Conservation (phyloP, 2,113 vertebrate species). For the Ornithorhynchus anatinus region DNA sequence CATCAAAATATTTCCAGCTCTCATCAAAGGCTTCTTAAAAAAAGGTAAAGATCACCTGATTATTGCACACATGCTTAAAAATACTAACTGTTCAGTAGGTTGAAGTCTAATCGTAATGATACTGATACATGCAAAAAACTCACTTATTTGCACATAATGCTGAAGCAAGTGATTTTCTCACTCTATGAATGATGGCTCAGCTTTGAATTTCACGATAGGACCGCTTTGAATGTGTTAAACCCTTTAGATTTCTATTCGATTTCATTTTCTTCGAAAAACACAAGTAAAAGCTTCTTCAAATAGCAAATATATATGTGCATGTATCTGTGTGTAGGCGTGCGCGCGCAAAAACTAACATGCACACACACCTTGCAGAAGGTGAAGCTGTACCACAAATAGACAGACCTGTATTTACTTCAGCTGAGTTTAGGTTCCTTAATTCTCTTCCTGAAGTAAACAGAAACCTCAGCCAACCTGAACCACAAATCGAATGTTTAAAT, state of each 20-base stretch:
- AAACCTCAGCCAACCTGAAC: constrained; percentile 15
- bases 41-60: constrained; percentile 11
- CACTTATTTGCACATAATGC: constrained; percentile 14
- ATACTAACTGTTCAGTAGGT: constrained; percentile 6
- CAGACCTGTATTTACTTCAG: too few species aligned
- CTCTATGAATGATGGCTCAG: constrained; percentile 38
- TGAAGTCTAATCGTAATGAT: constrained; percentile 26
- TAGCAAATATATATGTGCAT: constrained; percentile 15
- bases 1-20: constrained; percentile 38
- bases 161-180: constrained; percentile 20
- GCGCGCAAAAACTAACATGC: too few species aligned
- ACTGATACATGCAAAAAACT: constrained; percentile 48
- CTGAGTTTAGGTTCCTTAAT: constrained; percentile 15
- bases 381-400: constrained; percentile 2
- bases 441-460: constrained; percentile 9
- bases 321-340: too few species aligned
- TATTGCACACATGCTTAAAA: constrained; percentile 39
- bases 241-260: constrained; percentile 16
- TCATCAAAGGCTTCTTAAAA: constrained; percentile 24
- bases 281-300: constrained; percentile 13
- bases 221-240: constrained; percentile 16
- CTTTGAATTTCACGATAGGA: constrained; percentile 27
- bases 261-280: constrained; percentile 33
- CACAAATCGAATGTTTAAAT: constrained; percentile 10
- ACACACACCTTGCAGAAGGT: not conserved